Conservation (phyloP, 1,140 invertebrate species). For the Metopolophium dirhodum region DNA sequence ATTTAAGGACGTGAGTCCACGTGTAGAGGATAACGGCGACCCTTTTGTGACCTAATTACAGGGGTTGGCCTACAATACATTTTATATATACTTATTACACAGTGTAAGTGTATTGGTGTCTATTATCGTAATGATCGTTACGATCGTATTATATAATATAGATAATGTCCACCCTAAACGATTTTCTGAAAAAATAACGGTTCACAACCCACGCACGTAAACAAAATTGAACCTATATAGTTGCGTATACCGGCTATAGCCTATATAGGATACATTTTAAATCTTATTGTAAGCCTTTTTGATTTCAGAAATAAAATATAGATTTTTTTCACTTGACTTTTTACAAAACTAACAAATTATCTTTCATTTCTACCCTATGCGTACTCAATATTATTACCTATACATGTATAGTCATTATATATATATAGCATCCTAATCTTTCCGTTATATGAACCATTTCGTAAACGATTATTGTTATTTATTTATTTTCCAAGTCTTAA, state of each 20-base stretch:
- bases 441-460: not conserved
- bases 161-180: not conserved
- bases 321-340: not conserved
- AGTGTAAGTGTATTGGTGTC: not conserved
- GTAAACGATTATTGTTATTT: not conserved
- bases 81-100: not conserved
- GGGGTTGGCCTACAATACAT: not conserved
- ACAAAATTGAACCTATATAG: not conserved
- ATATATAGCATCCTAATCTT: not conserved
- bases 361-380: not conserved
- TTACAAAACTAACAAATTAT: not conserved
- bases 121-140: not conserved
- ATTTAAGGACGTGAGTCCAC: not conserved
- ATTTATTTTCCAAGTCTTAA: not conserved
- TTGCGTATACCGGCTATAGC: too few species aligned
- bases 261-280: not conserved
- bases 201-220: not conserved
- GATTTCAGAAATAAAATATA: not conserved
- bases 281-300: not conserved
- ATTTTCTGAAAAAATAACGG: conserved; percentile 3
- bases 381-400: not conserved
- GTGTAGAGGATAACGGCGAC: not conserved
- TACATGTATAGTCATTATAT: not conserved
- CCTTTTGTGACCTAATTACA: conserved; percentile 39
- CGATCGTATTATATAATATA: not conserved